Percentiles rank a stretch among this genome's conserved stretches.
Conservation (phyloP, 2,113 vertebrate genomes). For the Hippopotamus amphibius region DNA sequence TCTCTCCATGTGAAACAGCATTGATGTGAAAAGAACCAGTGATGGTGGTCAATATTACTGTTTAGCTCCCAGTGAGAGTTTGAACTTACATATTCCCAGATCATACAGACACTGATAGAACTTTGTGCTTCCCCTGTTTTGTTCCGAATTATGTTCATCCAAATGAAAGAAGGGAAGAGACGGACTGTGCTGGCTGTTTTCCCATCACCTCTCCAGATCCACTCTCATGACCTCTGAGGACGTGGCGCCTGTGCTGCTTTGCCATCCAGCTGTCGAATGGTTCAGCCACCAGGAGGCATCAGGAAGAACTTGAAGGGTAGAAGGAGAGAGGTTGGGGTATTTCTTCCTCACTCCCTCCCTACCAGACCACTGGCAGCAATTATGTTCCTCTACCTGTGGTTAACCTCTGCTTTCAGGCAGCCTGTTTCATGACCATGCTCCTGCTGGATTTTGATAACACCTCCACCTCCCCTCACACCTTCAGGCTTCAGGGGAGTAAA, state of each 20-base stretch:
- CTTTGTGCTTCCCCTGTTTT: background rate
- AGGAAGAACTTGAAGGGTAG: background rate
- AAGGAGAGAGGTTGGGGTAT: background rate
- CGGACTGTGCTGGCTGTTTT: background rate
- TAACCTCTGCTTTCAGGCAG: background rate
- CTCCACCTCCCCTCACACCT: background rate
- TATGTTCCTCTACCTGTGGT: background rate
- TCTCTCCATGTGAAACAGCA: background rate
- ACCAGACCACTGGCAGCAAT: background rate
- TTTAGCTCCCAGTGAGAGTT: background rate
- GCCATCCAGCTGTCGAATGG: background rate
- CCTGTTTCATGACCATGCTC: background rate
- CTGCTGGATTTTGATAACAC: background rate
- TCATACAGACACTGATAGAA: background rate
- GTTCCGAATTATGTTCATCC: background rate
- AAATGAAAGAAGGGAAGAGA: background rate
- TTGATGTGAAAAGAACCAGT: background rate
- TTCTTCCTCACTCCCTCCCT: background rate
- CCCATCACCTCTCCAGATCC: background rate
- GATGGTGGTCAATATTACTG: background rate
- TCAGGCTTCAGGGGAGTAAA: background rate
- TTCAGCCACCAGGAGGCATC: background rate
- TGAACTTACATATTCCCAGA: background rate
- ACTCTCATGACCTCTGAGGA: background rate
- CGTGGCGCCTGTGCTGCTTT: background rate